phyloP scores from a whole-genome alignment of 64 coral and sea anemone genomes.

The Porites australiensis region DNA sequence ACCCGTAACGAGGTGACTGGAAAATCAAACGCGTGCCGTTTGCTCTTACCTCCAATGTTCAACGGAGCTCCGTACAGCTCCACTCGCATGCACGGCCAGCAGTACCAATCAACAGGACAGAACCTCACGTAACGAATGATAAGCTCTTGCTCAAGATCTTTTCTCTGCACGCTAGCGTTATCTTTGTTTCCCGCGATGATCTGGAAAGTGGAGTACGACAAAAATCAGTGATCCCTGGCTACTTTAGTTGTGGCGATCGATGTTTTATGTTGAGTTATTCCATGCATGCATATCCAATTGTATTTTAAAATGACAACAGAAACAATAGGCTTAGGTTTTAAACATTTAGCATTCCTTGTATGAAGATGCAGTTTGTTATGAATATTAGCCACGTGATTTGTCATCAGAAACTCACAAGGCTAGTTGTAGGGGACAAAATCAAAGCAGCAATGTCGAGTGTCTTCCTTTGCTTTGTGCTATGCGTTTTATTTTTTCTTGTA shows the following conservation, averaged over 20 bases:
- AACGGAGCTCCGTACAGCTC: conserved; percentile 69
- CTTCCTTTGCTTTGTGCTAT: too few relatives aligned
- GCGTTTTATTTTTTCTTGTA: too few relatives aligned
- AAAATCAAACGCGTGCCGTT: too few relatives aligned
- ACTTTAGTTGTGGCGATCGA: too few relatives aligned
- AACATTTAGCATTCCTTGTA: background rate
- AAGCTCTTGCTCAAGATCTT: conserved; percentile 36
- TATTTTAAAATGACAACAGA: background rate
- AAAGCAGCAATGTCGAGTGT: too few relatives aligned
- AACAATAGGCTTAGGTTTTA: background rate
- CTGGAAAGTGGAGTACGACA: background rate
- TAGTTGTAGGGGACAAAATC: too few relatives aligned
- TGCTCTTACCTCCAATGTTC: conserved; percentile 35
- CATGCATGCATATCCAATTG: background rate
- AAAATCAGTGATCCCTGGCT: background rate
- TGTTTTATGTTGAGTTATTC: background rate
- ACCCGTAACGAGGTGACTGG: too few relatives aligned
- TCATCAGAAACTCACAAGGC: too few relatives aligned
- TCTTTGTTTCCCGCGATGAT: conserved; percentile 61
- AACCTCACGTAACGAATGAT: conserved; percentile 47
- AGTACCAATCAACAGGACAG: conserved; percentile 70
- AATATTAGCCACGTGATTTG: conserved; percentile 5
- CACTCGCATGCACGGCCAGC: conserved; percentile 61
- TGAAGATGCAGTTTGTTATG: background rate
- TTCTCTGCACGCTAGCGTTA: conserved; percentile 27